Percentiles rank a stretch among this genome's conserved stretches.
Conservation (phyloP, 2,113 vertebrate genomes). For the Thymallus thymallus region DNA sequence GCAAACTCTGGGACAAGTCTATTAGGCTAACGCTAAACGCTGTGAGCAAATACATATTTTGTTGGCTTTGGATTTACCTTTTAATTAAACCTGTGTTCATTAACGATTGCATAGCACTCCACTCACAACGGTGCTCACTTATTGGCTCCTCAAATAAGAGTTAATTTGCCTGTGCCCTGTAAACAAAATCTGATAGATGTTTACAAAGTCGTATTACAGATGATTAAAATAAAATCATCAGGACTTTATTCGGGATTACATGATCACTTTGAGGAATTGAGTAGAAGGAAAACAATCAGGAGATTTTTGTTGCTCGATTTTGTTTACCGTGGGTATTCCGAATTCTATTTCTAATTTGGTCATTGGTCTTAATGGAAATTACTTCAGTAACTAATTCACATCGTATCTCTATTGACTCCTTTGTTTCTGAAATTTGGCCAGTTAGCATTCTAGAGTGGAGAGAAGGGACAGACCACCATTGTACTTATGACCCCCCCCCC, state of each 20-base stretch:
- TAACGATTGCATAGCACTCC: neutral
- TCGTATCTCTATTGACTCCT: too few relatives aligned
- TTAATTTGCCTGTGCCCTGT: neutral
- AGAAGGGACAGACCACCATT: too few relatives aligned
- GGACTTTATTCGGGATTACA: neutral
- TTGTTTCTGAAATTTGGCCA: too few relatives aligned
- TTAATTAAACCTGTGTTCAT: constrained; percentile 35
- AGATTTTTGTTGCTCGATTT: neutral
- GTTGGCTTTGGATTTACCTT: constrained; percentile 25
- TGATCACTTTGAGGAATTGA: neutral
- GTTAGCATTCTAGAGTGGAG: too few relatives aligned
- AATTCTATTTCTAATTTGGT: too few relatives aligned
- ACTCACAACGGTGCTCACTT: neutral
- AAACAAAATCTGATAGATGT: neutral
- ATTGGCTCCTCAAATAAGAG: neutral
- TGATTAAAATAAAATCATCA: neutral
- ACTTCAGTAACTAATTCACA: too few relatives aligned
- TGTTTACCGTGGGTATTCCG: neutral
- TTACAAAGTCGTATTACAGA: neutral
- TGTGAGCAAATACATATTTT: neutral
- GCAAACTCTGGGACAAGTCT: too few relatives aligned
- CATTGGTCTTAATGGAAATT: too few relatives aligned
- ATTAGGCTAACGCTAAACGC: neutral
- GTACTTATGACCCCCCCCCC: too few relatives aligned
- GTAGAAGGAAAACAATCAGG: neutral